Evolutionary conservation across 2,113 vertebrate genomes (phyloP).

Genomic region (Sander lucioperca): DNA sequence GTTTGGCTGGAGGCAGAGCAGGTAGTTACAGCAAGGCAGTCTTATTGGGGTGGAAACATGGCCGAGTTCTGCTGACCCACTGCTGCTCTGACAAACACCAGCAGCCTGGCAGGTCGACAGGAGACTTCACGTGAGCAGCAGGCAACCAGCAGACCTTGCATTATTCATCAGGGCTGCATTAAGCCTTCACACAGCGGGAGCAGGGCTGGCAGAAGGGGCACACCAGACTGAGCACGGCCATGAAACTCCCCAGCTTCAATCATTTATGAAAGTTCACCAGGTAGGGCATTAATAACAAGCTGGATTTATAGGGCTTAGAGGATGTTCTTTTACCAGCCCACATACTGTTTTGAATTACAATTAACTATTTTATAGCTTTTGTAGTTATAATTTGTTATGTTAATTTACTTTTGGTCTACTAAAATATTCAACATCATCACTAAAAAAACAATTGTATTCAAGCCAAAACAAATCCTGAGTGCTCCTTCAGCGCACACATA

Average conservation of each 20-base stretch:
- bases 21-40: background rate
- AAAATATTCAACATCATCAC: background rate
- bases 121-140: conserved; percentile 62
- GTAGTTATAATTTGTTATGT: background rate
- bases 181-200: conserved; percentile 50
- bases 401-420: background rate
- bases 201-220: conserved; percentile 33
- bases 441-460: background rate
- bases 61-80: conserved; percentile 63
- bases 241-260: conserved; percentile 51
- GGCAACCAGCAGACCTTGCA: conserved; percentile 64
- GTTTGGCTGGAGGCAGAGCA: background rate
- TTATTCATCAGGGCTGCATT: conserved; percentile 79
- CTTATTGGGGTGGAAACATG: conserved; percentile 22
- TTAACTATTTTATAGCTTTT: background rate
- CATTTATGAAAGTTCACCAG: conserved; percentile 55
- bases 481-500: background rate
- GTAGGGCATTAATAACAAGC: conserved; percentile 31
- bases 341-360: background rate
- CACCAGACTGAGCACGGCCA: conserved; percentile 47
- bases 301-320: conserved; percentile 17
- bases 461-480: background rate
- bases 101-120: conserved; percentile 37
- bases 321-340: conserved; percentile 1
- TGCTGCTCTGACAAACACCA: conserved; percentile 43